Evolutionary conservation across 2,888 invertebrate genomes (phyloP).

Genomic region (Hirudinaria manillensis): DNA sequence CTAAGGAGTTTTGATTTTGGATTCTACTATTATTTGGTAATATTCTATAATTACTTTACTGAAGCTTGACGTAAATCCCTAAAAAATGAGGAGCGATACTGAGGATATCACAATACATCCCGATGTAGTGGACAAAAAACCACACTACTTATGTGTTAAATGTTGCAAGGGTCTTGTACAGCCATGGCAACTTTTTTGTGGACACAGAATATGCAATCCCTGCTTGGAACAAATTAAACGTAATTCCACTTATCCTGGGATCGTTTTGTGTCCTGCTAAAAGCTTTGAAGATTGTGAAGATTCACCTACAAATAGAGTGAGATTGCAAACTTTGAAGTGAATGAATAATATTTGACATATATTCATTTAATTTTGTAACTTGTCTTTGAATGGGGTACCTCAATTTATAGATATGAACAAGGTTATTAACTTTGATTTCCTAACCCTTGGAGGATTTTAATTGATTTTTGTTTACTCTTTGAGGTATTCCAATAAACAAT

Average conservation of each 20-base stretch:
- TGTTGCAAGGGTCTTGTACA: neutral
- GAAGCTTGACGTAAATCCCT: no score
- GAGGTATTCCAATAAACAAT: no score
- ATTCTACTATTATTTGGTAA: no score
- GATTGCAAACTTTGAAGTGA: neutral
- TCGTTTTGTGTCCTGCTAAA: conserved; percentile 1
- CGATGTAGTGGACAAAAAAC: neutral
- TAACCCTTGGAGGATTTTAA: neutral
- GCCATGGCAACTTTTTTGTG: neutral
- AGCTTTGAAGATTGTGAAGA: neutral
- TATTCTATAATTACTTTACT: no score
- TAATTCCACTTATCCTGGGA: neutral
- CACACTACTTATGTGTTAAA: neutral
- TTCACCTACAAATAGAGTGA: neutral
- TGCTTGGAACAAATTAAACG: neutral
- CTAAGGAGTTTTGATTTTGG: no score
- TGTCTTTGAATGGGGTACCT: no score
- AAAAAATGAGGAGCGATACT: no score
- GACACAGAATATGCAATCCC: neutral
- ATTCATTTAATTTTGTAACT: no score
- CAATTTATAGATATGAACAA: neutral
- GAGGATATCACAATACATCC: neutral
- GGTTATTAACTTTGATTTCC: neutral
- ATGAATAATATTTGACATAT: no score
- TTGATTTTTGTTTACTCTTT: no score